These are phyloP conservation scores for Enteromius mattozi DNA, from an alignment of 2,797 vertebrate species.

Conservation along the genomic window DNA sequence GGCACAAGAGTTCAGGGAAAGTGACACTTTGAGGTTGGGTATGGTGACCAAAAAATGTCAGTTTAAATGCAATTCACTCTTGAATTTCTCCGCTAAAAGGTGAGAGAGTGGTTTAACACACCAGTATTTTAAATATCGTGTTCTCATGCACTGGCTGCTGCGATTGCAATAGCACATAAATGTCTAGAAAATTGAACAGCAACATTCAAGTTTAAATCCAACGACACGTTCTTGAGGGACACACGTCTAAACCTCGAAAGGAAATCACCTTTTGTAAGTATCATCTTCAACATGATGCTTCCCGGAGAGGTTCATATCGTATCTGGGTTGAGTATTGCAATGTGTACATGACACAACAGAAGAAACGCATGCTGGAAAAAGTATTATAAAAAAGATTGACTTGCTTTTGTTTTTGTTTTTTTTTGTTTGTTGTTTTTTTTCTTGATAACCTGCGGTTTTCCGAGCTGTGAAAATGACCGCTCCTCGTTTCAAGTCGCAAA, in stretches of 20 bases:
- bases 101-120: slow-evolving; percentile 52
- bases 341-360: slow-evolving; percentile 65
- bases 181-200: slow-evolving; percentile 61
- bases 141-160: slow-evolving; percentile 77
- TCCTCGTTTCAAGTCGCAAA: slow-evolving; percentile 17
- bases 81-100: slow-evolving; percentile 45
- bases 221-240: slow-evolving; percentile 61
- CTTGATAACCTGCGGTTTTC: slow-evolving; percentile 35
- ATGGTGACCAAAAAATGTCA: slow-evolving; percentile 35
- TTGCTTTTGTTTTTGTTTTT: neutral
- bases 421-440: neutral
- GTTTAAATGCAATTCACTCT: slow-evolving; percentile 50
- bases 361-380: slow-evolving; percentile 74
- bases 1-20: slow-evolving; percentile 47
- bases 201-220: slow-evolving; percentile 62
- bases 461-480: slow-evolving; percentile 27
- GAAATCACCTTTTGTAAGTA: slow-evolving; percentile 55
- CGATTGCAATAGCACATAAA: slow-evolving; percentile 70
- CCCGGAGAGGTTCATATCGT: slow-evolving; percentile 51
- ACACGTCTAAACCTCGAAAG: slow-evolving; percentile 43
- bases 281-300: slow-evolving; percentile 68
- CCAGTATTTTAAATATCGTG: slow-evolving; percentile 63
- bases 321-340: slow-evolving; percentile 63
- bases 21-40: slow-evolving; percentile 44
- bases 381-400: slow-evolving; percentile 29